A percentile compares a stretch with the other conserved stretches of the same genome.
These are phyloP conservation scores for Petaurus breviceps DNA, from an alignment of 2,113 vertebrate genomes.

Conservation along the genomic window DNA sequence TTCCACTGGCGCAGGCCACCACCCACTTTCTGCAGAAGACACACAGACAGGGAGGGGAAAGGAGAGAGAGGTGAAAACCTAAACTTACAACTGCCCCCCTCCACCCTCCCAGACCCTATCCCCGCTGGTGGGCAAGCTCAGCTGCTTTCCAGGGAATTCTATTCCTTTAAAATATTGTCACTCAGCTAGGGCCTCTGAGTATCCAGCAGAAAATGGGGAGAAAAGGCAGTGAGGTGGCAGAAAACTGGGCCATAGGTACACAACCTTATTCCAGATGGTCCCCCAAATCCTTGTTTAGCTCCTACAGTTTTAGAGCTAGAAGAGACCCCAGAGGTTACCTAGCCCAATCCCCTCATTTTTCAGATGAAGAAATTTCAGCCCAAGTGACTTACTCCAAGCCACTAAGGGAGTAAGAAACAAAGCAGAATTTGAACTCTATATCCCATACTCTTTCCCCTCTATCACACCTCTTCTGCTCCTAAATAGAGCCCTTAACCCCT, in stretches of 20 bases:
- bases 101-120: neutral
- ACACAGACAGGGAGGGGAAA: constrained; percentile 37
- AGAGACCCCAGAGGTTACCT: neutral
- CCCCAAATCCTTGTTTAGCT: neutral
- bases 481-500: neutral
- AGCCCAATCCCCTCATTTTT: neutral
- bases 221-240: neutral
- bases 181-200: neutral
- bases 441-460: neutral
- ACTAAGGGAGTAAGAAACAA: neutral
- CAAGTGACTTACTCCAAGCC: neutral
- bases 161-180: neutral
- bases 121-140: neutral
- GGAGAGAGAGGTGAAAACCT: constrained; percentile 3
- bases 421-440: neutral
- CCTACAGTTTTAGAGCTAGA: neutral
- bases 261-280: neutral
- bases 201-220: neutral
- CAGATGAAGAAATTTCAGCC: neutral
- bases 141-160: neutral
- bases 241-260: neutral
- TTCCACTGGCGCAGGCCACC: constrained; percentile 96
- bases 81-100: constrained; percentile 15
- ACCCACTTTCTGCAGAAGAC: constrained; percentile 92
- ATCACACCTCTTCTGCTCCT: neutral